Base-by-base conservation (phyloP, 2,797 vertebrate genomes). In the Tenualosa ilisha region DNA sequence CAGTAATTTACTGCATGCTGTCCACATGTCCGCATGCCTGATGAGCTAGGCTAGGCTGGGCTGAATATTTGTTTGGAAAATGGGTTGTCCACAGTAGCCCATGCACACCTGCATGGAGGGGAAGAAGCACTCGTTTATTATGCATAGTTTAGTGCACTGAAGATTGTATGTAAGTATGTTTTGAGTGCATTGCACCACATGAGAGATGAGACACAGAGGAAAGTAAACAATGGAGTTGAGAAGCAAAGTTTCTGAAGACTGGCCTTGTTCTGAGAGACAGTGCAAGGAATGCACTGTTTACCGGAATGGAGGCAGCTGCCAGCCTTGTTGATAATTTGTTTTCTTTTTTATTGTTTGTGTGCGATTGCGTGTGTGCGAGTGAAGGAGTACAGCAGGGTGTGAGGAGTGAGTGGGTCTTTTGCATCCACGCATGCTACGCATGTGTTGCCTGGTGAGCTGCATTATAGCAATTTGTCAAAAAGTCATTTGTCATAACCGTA, bases 401-500 rank as follows among this genome's bases (percentile, higher is more conserved):
- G 56, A 26, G 54, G 84, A 8, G 81, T 31, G 86, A 20, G 26
- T 31, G 51, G 75, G 43, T 56, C 82, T 72, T 75, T 31, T 85
- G 81, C 85, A 86, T 85, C 43, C 82, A 79, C 82, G 83, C 22
- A 20, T 85, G 31, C 65, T 13, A 37, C 6, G 12, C 31, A 72
- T 72, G 65, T 72, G 31, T 72, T 17, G 13, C 26, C 31, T 6
- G 26, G 65, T 75, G 84, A 56, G 85, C 84, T 81, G 88, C 91
- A 91, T 92, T 91, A 92, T 22, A 92, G 90, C 90, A 90, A 93
- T 94, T 92, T 91, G 89, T 93, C 92, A 93, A 88, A 82, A 93
- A 91, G 91, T 93, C 82, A 94, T 95, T 91, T 91, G 91, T 92
- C 90, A 91, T 89, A 91, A 91, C 94, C 93, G 91, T 89, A 88